Conservation (phyloP, 2,113 vertebrate genomes). For the Ophthalmolycus amberensis region DNA sequence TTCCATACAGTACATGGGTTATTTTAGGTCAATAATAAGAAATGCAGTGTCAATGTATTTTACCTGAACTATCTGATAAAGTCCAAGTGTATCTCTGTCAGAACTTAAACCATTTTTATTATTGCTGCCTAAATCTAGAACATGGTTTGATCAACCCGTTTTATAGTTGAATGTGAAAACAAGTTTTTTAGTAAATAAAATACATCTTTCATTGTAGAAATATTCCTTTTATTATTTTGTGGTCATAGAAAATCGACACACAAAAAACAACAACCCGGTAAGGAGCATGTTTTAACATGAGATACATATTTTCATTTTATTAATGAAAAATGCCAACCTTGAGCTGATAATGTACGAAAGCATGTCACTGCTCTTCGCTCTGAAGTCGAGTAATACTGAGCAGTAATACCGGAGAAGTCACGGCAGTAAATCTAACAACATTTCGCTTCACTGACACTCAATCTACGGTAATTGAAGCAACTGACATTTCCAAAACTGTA, state of each 20-base stretch:
- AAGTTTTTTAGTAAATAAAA: constrained; percentile 55
- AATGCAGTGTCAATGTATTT: constrained; percentile 7
- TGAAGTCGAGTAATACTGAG: constrained; percentile 13
- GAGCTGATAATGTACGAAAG: constrained; percentile 71
- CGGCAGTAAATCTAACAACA: constrained; percentile 52
- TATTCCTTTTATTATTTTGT: neutral
- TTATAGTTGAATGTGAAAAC: constrained; percentile 56
- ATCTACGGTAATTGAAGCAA: constrained; percentile 6
- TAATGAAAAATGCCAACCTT: constrained; percentile 62
- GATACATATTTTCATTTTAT: constrained; percentile 66
- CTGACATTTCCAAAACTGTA: constrained; percentile 5
- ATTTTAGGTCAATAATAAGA: constrained; percentile 10
- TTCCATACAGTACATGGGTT: neutral
- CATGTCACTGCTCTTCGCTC: constrained; percentile 20
- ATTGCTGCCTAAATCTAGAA: constrained; percentile 25
- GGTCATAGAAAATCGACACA: neutral
- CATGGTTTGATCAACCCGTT: constrained; percentile 30
- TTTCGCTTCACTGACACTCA: constrained; percentile 3
- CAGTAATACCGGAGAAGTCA: constrained; percentile 24
- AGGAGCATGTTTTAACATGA: constrained; percentile 25
- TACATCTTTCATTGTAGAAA: constrained; percentile 4
- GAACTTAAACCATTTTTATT: constrained; percentile 25
- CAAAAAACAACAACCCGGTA: neutral
- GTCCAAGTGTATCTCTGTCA: constrained; percentile 9
- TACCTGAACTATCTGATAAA: constrained; percentile 5